Evolutionary conservation across 2,888 invertebrate species (phyloP).

Genomic region (Eubasilissa splendida): DNA sequence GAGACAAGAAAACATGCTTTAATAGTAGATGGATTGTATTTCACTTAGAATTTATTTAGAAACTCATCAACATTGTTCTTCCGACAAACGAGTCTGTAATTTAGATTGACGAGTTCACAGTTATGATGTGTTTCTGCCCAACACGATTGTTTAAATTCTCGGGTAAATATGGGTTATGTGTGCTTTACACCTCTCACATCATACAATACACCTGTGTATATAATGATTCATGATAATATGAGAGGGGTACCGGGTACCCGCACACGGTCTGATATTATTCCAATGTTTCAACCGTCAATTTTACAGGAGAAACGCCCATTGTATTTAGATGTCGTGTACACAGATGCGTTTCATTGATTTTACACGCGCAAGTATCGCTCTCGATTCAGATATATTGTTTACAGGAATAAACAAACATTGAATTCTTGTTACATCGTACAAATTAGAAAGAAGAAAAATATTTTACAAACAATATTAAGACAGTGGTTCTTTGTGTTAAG

Average conservation of each 20-base stretch:
- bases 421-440: no score
- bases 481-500: no score
- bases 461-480: no score
- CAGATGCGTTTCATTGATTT: slow-evolving; percentile 26
- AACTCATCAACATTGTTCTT: not conserved
- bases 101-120: slow-evolving; percentile 5
- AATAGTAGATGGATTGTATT: no score
- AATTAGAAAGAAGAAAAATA: no score
- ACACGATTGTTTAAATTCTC: slow-evolving; percentile 8
- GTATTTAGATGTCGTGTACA: not conserved
- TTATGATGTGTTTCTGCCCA: not conserved
- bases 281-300: slow-evolving; percentile 31
- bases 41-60: not conserved
- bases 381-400: not conserved
- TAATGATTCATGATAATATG: not conserved
- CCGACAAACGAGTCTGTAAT: not conserved
- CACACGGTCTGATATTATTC: slow-evolving; percentile 9
- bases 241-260: not conserved
- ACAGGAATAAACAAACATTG: not conserved
- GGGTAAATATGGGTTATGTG: slow-evolving; percentile 33
- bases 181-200: slow-evolving; percentile 29
- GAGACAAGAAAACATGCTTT: no score
- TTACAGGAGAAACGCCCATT: slow-evolving; percentile 11
- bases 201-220: slow-evolving; percentile 15
- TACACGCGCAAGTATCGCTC: not conserved